These are phyloP conservation scores for Micrasema longulum DNA, from an alignment of 1,140 invertebrate genomes.

Conservation along the genomic window DNA sequence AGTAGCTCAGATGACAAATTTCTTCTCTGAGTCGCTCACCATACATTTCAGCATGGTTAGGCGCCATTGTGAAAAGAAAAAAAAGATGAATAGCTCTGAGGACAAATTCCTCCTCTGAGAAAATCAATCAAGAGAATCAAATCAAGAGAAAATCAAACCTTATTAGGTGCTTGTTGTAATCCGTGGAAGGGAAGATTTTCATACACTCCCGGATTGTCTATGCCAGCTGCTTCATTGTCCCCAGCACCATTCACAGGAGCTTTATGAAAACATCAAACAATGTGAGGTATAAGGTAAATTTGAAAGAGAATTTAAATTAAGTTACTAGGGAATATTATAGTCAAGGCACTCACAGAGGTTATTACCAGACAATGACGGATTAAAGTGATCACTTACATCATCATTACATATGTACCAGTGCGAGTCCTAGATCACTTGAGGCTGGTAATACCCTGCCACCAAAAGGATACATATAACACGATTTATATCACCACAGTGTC, in stretches of 20 bases:
- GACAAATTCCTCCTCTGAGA: no score
- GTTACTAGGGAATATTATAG: neutral
- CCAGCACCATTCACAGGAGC: slow-evolving; percentile 68
- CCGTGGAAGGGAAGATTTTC: slow-evolving; percentile 95
- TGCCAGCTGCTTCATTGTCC: slow-evolving; percentile 59
- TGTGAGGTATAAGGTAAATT: neutral
- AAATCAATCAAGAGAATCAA: neutral
- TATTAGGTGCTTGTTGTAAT: slow-evolving; percentile 89
- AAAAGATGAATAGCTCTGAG: no score
- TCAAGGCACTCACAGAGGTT: neutral
- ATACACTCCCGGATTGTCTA: slow-evolving; percentile 67
- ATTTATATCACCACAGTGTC: no score
- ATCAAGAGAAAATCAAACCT: slow-evolving; percentile 76
- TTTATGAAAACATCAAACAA: slow-evolving; percentile 53
- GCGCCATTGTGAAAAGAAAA: no score
- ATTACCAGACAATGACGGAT: neutral
- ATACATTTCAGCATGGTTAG: no score
- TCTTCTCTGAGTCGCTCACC: no score
- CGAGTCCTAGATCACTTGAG: no score
- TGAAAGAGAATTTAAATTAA: neutral
- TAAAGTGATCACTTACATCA: no score
- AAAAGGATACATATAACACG: no score
- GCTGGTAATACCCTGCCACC: no score
- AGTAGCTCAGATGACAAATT: no score
- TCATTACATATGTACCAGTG: no score